phyloP scores from a whole-genome alignment of 2,113 vertebrate species.

The Chaenogobius annularis region DNA sequence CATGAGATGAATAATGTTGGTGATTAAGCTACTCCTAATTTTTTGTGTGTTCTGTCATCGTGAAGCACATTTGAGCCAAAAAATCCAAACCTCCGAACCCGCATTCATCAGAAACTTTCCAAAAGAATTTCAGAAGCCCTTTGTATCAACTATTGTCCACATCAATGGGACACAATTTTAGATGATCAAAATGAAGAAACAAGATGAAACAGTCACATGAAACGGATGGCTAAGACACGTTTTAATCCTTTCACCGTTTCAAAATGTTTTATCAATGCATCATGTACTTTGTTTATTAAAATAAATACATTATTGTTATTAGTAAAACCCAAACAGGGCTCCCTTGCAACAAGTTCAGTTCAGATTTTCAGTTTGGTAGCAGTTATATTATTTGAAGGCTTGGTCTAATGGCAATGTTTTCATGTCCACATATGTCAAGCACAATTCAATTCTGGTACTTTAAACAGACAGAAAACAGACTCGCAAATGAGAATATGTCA shows the following conservation, averaged over 20 bases:
- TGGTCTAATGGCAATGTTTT: neutral
- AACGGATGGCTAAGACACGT: neutral
- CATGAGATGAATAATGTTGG: neutral
- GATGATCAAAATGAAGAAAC: neutral
- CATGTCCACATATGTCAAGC: conserved; percentile 6
- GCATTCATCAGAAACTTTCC: neutral
- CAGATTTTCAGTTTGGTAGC: neutral
- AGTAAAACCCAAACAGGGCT: neutral
- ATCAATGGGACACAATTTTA: neutral
- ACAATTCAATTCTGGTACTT: neutral
- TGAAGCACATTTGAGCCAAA: neutral
- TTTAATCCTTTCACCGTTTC: neutral
- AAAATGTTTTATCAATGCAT: neutral
- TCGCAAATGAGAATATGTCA: conserved; percentile 11
- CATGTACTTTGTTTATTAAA: too few relatives aligned
- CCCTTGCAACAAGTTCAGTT: neutral
- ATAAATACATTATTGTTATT: too few relatives aligned
- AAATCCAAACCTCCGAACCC: neutral
- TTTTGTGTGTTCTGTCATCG: neutral
- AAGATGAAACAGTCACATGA: neutral
- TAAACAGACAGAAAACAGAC: conserved; percentile 5
- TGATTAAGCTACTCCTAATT: neutral
- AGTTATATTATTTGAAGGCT: neutral
- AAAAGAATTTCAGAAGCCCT: neutral
- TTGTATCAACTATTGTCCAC: neutral